Evolutionary conservation across 2,888 invertebrate genomes (phyloP).

Genomic region (Cantharis nigra): DNA sequence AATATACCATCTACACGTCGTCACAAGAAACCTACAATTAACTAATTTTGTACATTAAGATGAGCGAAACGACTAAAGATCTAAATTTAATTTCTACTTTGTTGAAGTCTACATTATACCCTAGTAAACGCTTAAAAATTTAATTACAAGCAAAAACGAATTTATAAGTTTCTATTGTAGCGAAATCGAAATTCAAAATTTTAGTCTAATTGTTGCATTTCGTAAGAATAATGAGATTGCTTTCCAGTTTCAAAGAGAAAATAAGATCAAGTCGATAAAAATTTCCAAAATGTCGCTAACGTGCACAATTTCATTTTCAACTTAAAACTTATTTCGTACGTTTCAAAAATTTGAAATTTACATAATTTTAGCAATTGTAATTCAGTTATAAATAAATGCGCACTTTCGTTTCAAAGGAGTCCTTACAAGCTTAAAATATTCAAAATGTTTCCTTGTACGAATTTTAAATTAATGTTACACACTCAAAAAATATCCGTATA

Average conservation of each 20-base stretch:
- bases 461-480: neutral
- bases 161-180: neutral
- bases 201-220: neutral
- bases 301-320: neutral
- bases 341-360: neutral
- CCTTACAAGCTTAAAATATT: neutral
- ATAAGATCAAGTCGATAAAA: neutral
- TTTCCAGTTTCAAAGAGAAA: neutral
- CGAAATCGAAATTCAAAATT: neutral
- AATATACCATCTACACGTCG: slow-evolving; percentile 23
- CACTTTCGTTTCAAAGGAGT: neutral
- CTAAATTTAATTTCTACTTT: neutral
- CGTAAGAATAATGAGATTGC: neutral
- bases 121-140: neutral
- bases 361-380: neutral
- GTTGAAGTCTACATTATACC: neutral
- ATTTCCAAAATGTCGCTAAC: neutral
- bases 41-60: slow-evolving; percentile 5
- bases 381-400: neutral
- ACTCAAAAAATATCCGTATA: neutral
- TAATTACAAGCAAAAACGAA: neutral
- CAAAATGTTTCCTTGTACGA: neutral
- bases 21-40: slow-evolving; percentile 17
- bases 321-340: neutral
- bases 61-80: neutral